A percentile compares a stretch with the other conserved stretches of the same genome.
Evolutionary conservation across 92 coral and sea anemone genomes (phyloP).

Genomic region (Epizoanthus stellaris): DNA sequence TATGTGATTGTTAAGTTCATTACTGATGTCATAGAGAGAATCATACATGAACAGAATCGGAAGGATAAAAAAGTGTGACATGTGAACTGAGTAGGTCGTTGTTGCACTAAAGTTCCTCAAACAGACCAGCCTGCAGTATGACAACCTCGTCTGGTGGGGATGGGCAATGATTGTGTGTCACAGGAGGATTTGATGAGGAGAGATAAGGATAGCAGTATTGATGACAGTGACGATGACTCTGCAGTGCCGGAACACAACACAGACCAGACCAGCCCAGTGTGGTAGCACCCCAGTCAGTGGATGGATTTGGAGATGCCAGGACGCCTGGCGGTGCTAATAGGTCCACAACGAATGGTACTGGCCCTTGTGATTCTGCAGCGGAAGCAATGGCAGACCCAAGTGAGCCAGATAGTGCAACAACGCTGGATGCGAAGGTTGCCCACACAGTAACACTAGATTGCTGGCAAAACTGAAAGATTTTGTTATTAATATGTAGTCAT

Average conservation of each 20-base stretch:
- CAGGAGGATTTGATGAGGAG: slow-evolving; percentile 2
- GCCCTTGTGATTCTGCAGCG: background rate
- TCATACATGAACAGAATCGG: slow-evolving; percentile 7
- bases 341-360: no score
- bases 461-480: slow-evolving; percentile 13
- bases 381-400: background rate
- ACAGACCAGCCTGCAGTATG: background rate
- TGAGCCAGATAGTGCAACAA: background rate
- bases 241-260: background rate
- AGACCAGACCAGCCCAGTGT: background rate
- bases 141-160: background rate
- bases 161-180: background rate
- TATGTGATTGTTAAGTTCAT: slow-evolving; percentile 17
- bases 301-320: background rate
- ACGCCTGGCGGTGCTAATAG: background rate
- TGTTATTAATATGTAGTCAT: background rate
- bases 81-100: slow-evolving; percentile 7
- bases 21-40: slow-evolving; percentile 8
- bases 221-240: background rate
- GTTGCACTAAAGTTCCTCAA: background rate
- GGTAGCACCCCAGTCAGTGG: background rate
- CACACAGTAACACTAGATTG: background rate
- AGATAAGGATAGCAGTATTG: background rate
- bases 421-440: background rate
- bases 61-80: slow-evolving; percentile 31